Evolutionary conservation across 1,140 invertebrate genomes (phyloP), one percentile per base, ranked within the genome.

Genomic region (Brevipalpus yothersi): DNA sequence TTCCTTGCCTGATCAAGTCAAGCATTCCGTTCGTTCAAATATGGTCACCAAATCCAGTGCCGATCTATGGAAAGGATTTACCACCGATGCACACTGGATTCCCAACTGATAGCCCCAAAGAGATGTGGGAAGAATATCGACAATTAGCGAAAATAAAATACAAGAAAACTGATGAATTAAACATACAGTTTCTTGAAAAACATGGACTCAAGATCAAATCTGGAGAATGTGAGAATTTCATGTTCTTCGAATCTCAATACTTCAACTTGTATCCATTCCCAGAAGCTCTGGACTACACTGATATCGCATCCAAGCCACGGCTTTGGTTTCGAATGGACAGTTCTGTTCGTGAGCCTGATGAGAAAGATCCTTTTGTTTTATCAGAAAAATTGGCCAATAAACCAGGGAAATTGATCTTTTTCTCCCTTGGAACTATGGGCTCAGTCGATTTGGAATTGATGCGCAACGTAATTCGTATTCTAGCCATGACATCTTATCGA

Each of bases 401-500:
- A 31, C 15, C 11, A 8, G 53, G 49, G 12, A 61, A 62, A 53
- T 54, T 62, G 23, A 60, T 62, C 21, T 62, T 19, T 31, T 41
- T 62, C 21, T 57, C 53, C 5, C 15, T 62, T 4, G 61, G 61
- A 31, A 23, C 58, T 53, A 39, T 62, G 53, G 61, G 17, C 10
- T 53, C 43, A 11, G 45, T 54, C 23, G 21, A 56, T 41, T n/a
- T 61, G n/a, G 58, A 40, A 9, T 40, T 60, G 41, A 60, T 62
- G 60, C 56, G 51, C 31, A 40, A 41, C 21, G 39, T 62, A 13
- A 21, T 58, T 1, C n/a, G n/a, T 21, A 56, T 62, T 17, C 41
- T 61, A 39, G n/a, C 53, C 2, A 56, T 57, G 54, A 54, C 53
- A 17, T n/a, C 31, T 19, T 40, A 62, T 54, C 15, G 39, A n/a